Conservation (phyloP, 2,797 vertebrate species). For the Furcifer pardalis region DNA sequence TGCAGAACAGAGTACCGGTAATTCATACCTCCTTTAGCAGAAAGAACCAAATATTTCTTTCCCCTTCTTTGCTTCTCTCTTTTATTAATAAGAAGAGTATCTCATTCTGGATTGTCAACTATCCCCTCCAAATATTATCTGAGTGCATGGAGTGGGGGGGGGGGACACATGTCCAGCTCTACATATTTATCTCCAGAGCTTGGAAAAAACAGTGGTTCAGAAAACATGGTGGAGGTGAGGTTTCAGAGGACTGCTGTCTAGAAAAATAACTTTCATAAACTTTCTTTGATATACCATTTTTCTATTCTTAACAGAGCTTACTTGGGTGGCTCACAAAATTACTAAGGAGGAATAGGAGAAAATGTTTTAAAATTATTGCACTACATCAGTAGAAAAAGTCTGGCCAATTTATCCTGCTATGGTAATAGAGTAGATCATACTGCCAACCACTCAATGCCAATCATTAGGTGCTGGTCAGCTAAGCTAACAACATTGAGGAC, state of each 20-base stretch:
- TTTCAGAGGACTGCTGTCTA: too few relatives aligned
- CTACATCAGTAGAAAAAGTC: not conserved
- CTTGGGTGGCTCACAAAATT: not conserved
- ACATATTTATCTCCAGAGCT: not conserved
- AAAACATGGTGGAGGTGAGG: too few relatives aligned
- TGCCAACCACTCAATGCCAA: too few relatives aligned
- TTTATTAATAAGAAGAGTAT: slow-evolving; percentile 16
- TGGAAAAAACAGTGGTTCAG: too few relatives aligned
- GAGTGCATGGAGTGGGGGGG: too few relatives aligned
- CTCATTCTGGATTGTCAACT: slow-evolving; percentile 10
- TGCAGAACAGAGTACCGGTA: not conserved
- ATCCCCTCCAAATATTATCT: not conserved
- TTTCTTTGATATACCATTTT: not conserved
- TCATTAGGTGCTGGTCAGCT: too few relatives aligned
- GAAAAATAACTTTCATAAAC: too few relatives aligned
- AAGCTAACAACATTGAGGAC: too few relatives aligned
- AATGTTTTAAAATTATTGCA: not conserved
- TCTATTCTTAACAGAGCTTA: not conserved
- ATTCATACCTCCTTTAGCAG: not conserved
- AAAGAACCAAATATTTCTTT: not conserved
- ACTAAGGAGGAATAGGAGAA: not conserved
- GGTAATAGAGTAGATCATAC: too few relatives aligned
- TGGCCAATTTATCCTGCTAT: too few relatives aligned
- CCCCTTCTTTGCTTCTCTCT: not conserved
- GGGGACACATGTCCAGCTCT: not conserved